Evolutionary conservation across 2,113 vertebrate species (phyloP), one percentile per base, ranked within the genome.

Genomic region (Gorsachius goisagi): DNA sequence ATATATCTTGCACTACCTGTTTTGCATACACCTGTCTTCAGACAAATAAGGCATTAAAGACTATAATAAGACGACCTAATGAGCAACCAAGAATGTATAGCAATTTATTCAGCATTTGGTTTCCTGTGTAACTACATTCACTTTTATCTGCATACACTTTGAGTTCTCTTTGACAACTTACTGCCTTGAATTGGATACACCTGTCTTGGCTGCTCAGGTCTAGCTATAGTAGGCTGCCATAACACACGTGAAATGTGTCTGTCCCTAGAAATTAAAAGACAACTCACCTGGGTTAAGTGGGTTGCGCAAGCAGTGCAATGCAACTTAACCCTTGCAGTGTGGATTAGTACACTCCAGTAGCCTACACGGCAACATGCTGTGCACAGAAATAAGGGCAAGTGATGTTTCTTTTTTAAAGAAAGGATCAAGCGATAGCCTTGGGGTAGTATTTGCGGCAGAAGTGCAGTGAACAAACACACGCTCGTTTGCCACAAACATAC

Each of bases 341-440:
- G 52, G 47, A 37, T 67, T 50, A 35, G 9, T 3, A 59, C 22
- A 33, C 22, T 47, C 35, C 39, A 41, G 39, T 1, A 66, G 50
- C 49, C 39, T 1, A 52, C 11, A 22, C 5, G 21, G 72, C 37
- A 81, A 55, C 35, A 39, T 14, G 23, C 24, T 2, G 0, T 16
- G 13, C 64, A 75, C 28, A 85, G 39, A 85, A 91, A 47, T 5
- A 72, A 52, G 27, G 11, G 21, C 22, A 75, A 74, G 33, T 9
- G 11, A 45, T 15, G 27, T n/a, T 85, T 82, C 52, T 73, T 39
- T 77, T 55, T 49, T n/a, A 63, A 66, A 58, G 67, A 69, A 73
- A 72, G 9, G 24, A 68, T 71, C 50, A 39, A 85, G 44, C n/a
- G 33, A 59, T 28, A 73, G 53, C 39, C 59, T 58, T 45, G 55